Conservation (phyloP, 2,113 vertebrate genomes). For the Aramus guarauna region DNA sequence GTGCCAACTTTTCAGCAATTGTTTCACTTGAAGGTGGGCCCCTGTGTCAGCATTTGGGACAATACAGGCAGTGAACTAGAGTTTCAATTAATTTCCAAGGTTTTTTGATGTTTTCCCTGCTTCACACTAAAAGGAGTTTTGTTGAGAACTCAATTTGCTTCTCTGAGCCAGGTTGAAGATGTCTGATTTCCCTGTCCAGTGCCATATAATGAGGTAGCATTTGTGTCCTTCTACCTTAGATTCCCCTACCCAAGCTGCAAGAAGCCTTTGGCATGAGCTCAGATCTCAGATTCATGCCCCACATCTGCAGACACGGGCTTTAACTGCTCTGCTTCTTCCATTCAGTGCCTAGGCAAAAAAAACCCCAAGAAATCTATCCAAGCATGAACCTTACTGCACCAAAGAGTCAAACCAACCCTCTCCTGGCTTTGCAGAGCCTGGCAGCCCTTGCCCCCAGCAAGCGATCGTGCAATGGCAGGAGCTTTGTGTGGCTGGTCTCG, state of each 20-base stretch:
- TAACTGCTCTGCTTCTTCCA: not conserved
- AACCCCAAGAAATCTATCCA: not conserved
- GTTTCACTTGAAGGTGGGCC: not conserved
- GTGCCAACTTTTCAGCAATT: not conserved
- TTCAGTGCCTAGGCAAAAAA: not conserved
- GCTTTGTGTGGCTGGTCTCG: accelerated
- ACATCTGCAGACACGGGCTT: not conserved
- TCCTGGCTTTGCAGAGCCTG: not conserved
- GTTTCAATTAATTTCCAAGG: not conserved
- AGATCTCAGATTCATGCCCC: not conserved
- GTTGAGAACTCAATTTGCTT: not conserved
- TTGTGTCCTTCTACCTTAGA: not conserved
- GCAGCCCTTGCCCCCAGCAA: not conserved
- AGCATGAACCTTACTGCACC: not conserved
- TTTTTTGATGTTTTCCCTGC: not conserved
- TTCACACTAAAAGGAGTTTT: not conserved
- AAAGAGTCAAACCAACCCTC: not conserved
- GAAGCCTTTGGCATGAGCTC: not conserved
- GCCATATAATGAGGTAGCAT: not conserved
- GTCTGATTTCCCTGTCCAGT: not conserved
- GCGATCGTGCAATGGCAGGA: accelerated
- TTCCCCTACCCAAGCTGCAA: not conserved
- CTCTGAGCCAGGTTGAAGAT: not conserved
- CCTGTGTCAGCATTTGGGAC: not conserved
- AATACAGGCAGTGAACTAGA: not conserved